Evolutionary conservation across 2,113 vertebrate species (phyloP).

Genomic region (Melanostigma gelatinosum): DNA sequence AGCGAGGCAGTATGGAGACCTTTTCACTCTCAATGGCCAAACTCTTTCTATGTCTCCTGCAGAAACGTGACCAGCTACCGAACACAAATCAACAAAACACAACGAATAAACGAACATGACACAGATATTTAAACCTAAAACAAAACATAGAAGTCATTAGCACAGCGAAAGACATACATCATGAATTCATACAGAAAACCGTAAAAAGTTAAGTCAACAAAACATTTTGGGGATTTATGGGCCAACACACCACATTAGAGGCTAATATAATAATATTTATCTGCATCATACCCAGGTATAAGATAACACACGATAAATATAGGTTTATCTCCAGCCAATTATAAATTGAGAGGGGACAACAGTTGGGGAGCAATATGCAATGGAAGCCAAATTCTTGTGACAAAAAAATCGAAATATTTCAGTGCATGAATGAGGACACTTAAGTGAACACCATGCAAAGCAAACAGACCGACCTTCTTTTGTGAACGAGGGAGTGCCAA

Average conservation of each 20-base stretch:
- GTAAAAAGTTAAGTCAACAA: constrained; percentile 38
- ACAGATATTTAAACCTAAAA: constrained; percentile 54
- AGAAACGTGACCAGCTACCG: constrained; percentile 49
- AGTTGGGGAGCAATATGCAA: constrained; percentile 60
- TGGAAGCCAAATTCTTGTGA: constrained; percentile 41
- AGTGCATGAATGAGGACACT: constrained; percentile 2
- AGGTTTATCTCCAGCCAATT: constrained; percentile 64
- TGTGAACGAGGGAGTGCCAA: background rate
- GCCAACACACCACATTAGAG: constrained; percentile 67
- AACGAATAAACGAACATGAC: constrained; percentile 49
- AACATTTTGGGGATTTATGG: constrained; percentile 32
- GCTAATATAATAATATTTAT: constrained; percentile 69
- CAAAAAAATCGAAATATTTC: background rate
- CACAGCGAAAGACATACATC: constrained; percentile 63
- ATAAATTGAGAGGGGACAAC: constrained; percentile 24
- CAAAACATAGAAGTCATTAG: constrained; percentile 50
- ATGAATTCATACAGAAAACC: constrained; percentile 57
- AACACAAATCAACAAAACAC: constrained; percentile 62
- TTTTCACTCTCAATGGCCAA: constrained; percentile 43
- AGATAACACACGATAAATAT: constrained; percentile 66
- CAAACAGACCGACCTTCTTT: constrained; percentile 8
- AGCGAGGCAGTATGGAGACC: background rate
- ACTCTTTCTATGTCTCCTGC: constrained; percentile 64
- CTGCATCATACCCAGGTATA: constrained; percentile 64
- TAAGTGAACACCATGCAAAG: constrained; percentile 19